These are phyloP conservation scores for Epinephelus fuscoguttatus DNA, from an alignment of 2,113 vertebrate species.

Conservation along the genomic window DNA sequence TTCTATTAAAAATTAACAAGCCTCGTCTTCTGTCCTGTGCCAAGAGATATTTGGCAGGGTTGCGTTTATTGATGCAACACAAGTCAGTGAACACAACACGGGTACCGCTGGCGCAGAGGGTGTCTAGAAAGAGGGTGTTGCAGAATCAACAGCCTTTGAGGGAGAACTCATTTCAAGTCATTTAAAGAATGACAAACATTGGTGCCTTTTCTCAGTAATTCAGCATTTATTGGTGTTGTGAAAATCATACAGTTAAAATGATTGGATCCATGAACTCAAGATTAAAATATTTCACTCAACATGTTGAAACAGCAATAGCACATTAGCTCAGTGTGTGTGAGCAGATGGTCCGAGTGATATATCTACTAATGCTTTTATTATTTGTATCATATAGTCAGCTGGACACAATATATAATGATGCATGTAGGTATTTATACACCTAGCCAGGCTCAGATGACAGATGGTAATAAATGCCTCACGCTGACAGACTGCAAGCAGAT, in stretches of 20 bases:
- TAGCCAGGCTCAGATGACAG: slow-evolving; percentile 18
- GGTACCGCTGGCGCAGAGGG: no score
- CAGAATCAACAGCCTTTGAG: neutral
- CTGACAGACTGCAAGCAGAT: slow-evolving; percentile 17
- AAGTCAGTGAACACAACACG: neutral
- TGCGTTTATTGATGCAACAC: slow-evolving; percentile 6
- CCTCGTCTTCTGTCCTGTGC: neutral
- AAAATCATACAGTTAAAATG: no score
- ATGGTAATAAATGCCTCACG: slow-evolving; percentile 23
- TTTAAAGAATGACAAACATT: neutral
- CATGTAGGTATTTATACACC: slow-evolving; percentile 3
- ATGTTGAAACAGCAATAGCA: slow-evolving; percentile 17
- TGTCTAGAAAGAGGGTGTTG: no score
- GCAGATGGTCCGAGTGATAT: neutral
- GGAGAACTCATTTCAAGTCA: neutral
- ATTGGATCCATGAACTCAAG: neutral
- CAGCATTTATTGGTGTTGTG: neutral
- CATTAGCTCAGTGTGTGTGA: neutral
- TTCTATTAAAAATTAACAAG: slow-evolving; percentile 46
- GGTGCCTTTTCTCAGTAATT: neutral
- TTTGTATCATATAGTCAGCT: slow-evolving; percentile 3
- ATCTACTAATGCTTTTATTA: slow-evolving; percentile 4
- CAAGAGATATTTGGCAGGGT: neutral
- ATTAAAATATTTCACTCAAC: slow-evolving; percentile 37
- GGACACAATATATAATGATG: slow-evolving; percentile 7